Conservation (phyloP, 1,140 invertebrate species). For the Halesus radiatus region DNA sequence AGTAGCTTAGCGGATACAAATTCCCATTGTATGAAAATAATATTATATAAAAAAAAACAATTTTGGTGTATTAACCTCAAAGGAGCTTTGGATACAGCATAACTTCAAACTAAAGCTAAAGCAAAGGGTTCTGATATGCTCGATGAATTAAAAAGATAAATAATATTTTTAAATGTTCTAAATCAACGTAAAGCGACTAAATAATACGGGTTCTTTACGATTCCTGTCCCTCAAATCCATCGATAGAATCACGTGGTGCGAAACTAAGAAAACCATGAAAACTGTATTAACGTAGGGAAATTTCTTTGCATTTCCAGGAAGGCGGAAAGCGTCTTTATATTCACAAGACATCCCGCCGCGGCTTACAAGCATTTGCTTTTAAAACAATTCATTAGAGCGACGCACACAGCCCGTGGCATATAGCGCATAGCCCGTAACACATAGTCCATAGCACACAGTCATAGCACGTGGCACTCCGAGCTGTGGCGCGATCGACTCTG, state of each 20-base stretch:
- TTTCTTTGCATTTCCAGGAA: background rate
- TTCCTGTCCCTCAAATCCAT: background rate
- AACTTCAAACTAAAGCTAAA: too few species aligned
- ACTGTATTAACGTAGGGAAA: background rate
- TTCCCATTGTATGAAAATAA: too few species aligned
- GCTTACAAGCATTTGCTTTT: constrained; percentile 37
- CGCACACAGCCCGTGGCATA: background rate
- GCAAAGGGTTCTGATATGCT: background rate
- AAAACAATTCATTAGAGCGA: constrained; percentile 29
- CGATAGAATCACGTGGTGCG: background rate
- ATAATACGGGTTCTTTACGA: too few species aligned
- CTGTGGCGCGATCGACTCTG: constrained; percentile 11
- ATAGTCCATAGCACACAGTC: too few species aligned
- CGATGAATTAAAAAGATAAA: background rate
- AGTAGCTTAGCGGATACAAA: too few species aligned
- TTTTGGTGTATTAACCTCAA: too few species aligned
- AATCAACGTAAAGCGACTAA: too few species aligned
- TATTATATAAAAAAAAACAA: too few species aligned
- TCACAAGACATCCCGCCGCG: constrained; percentile 11
- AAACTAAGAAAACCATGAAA: constrained; percentile 7
- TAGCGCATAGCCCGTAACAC: background rate
- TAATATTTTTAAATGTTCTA: too few species aligned
- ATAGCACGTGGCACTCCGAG: background rate
- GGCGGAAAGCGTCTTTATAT: constrained; percentile 23
- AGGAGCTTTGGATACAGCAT: too few species aligned